These are phyloP conservation scores for Terrapene triunguis DNA, from an alignment of 2,113 vertebrate species.

Conservation along the genomic window DNA sequence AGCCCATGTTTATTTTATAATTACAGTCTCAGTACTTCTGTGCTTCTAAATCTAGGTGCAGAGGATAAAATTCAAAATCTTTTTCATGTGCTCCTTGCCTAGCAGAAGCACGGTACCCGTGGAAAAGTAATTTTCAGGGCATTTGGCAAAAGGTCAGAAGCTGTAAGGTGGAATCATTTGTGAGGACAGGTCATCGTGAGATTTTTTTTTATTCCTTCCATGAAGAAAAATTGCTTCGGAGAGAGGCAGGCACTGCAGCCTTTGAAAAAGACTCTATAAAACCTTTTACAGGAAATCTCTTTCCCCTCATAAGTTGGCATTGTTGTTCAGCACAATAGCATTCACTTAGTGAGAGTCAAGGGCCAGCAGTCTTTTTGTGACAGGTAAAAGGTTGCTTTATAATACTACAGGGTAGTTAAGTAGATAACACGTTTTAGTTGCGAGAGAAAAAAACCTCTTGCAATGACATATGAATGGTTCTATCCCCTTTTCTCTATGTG, in stretches of 20 bases:
- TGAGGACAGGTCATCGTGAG: not conserved
- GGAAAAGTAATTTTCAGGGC: slow-evolving; percentile 23
- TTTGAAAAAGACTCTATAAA: slow-evolving; percentile 50
- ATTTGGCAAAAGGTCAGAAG: slow-evolving; percentile 26
- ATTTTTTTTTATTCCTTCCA: slow-evolving; percentile 24
- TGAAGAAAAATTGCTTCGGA: slow-evolving; percentile 16
- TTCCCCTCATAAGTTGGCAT: not conserved
- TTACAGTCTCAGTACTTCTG: not conserved
- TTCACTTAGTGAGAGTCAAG: slow-evolving; percentile 33
- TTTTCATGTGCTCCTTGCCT: not conserved
- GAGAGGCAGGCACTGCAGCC: slow-evolving; percentile 30
- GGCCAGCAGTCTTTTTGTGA: slow-evolving; percentile 46
- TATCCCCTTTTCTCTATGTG: not conserved
- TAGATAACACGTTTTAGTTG: slow-evolving; percentile 6
- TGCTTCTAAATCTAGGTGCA: slow-evolving; percentile 3
- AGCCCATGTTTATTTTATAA: slow-evolving; percentile 3
- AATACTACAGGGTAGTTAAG: slow-evolving; percentile 46
- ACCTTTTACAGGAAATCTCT: slow-evolving; percentile 37
- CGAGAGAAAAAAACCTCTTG: slow-evolving; percentile 27
- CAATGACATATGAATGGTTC: slow-evolving; percentile 3
- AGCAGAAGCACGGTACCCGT: not conserved
- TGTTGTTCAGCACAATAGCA: slow-evolving; percentile 62
- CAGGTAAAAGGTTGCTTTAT: slow-evolving; percentile 46
- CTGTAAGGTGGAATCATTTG: not conserved
- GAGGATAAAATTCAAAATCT: not conserved